A percentile compares a stretch with the other conserved stretches of the same genome.
Conservation (phyloP, 2,113 vertebrate species). For the Ctenomys sociabilis region DNA sequence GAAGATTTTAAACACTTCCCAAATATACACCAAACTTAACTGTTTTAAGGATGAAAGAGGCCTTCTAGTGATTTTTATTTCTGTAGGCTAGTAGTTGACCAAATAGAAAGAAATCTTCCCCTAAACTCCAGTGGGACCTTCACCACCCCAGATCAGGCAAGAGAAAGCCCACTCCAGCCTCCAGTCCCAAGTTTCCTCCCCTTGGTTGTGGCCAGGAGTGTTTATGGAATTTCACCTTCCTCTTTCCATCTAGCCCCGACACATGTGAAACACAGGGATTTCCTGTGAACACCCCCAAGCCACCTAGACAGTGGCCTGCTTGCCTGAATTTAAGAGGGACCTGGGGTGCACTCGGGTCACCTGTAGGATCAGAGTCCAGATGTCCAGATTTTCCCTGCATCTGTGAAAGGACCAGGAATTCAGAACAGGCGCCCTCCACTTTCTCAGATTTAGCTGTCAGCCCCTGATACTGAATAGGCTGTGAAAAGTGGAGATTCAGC, state of each 20-base stretch:
- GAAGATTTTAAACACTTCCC: background rate
- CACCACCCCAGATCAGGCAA: background rate
- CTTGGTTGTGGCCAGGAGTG: background rate
- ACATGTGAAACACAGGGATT: conserved; percentile 11
- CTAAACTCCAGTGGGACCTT: background rate
- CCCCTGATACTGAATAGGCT: background rate
- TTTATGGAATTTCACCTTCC: background rate
- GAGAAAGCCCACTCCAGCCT: background rate
- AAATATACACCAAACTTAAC: background rate
- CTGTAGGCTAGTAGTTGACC: background rate
- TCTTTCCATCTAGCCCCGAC: background rate
- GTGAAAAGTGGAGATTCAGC: background rate
- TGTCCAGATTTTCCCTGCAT: background rate
- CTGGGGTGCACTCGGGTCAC: background rate
- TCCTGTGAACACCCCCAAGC: conserved; percentile 10
- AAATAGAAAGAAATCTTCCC: background rate
- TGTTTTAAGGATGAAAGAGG: background rate
- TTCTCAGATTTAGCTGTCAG: background rate
- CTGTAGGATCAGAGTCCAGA: no score
- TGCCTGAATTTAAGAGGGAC: background rate
- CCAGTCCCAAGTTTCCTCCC: background rate
- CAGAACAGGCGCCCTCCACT: background rate
- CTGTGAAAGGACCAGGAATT: background rate
- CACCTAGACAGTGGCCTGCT: background rate
- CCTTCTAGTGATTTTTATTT: background rate